A percentile compares a stretch with the other conserved stretches of the same genome.
phyloP scores from a whole-genome alignment of 2,888 invertebrate genomes.

The Plagodis dolabraria region DNA sequence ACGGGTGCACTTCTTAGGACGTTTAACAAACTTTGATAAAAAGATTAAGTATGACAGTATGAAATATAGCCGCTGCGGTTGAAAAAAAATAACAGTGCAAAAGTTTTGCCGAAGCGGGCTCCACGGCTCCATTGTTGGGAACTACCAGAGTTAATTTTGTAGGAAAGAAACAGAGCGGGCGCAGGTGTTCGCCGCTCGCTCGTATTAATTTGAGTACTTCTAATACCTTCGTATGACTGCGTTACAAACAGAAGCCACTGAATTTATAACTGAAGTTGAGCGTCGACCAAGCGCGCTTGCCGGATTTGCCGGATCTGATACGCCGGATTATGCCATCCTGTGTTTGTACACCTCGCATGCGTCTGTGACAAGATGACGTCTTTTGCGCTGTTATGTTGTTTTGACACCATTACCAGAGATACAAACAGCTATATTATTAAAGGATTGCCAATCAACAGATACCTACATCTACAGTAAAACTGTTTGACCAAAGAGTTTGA shows the following conservation, averaged over 20 bases:
- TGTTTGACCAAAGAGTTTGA: no score
- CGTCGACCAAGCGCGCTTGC: constrained; percentile 57
- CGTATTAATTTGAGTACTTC: constrained; percentile 80
- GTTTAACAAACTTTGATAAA: constrained; percentile 84
- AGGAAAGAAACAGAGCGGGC: constrained; percentile 77
- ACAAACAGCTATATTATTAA: not conserved
- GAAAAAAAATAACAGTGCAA: constrained; percentile 78
- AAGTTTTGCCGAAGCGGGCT: constrained; percentile 55
- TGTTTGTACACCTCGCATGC: constrained; percentile 18
- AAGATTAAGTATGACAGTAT: constrained; percentile 85
- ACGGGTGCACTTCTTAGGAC: constrained; percentile 80
- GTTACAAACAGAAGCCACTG: constrained; percentile 68
- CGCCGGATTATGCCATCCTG: constrained; percentile 74
- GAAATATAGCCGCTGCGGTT: constrained; percentile 82
- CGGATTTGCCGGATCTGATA: constrained; percentile 60
- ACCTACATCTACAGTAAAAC: no score
- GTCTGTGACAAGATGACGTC: constrained; percentile 19
- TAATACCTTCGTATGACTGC: constrained; percentile 78
- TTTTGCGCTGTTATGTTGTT: not conserved
- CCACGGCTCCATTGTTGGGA: constrained; percentile 75
- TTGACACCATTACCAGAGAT: not conserved
- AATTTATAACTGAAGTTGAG: constrained; percentile 73
- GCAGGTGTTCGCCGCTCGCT: constrained; percentile 69
- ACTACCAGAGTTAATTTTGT: constrained; percentile 76
- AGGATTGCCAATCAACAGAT: not conserved